These are phyloP conservation scores for Lytechinus pictus DNA, from an alignment of 35 echinoderm and acorn worm genomes.

Conservation along the genomic window DNA sequence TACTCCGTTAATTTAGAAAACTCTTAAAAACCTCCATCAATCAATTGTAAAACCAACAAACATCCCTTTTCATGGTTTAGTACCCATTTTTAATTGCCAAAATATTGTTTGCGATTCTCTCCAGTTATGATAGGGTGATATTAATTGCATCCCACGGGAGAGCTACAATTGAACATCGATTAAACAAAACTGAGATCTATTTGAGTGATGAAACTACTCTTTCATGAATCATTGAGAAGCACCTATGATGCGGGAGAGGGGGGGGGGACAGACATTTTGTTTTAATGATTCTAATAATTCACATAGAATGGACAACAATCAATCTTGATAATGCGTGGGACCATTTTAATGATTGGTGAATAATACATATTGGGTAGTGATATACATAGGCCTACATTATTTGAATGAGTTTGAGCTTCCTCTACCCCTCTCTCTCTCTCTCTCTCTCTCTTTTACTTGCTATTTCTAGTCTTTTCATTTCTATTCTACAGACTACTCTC, in stretches of 20 bases:
- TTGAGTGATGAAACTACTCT: neutral
- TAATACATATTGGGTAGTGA: neutral
- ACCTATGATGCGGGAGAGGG: neutral
- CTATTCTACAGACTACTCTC: no score
- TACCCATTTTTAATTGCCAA: neutral
- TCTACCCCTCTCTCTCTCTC: no score
- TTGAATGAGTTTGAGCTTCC: no score
- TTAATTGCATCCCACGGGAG: neutral
- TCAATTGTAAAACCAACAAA: neutral
- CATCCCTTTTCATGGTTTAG: neutral
- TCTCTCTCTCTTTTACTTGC: no score
- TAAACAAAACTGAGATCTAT: neutral
- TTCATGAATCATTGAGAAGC: neutral
- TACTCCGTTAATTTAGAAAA: neutral
- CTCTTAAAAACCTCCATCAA: neutral
- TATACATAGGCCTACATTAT: no score
- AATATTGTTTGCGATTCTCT: neutral
- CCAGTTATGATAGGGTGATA: neutral
- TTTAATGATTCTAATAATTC: neutral
- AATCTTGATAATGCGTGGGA: neutral
- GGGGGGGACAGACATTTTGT: neutral
- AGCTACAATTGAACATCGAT: neutral
- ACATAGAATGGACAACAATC: neutral
- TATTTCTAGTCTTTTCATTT: no score
- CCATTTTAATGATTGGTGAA: neutral